Conservation (phyloP, 1,140 invertebrate genomes). For the Tenebrio molitor region DNA sequence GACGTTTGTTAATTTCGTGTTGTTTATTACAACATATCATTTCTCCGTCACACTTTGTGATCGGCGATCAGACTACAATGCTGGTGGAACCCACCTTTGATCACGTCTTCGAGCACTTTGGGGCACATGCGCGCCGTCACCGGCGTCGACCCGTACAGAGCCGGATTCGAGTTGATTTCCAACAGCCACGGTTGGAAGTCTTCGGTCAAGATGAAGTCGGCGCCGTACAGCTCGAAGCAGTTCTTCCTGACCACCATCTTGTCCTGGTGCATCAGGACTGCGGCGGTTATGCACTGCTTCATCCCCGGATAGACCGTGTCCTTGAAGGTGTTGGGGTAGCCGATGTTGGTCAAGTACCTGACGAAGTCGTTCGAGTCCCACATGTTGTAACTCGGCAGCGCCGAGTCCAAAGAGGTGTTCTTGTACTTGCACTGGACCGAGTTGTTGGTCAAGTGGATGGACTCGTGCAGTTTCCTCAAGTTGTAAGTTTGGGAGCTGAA, state of each 20-base stretch:
- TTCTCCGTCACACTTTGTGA: no score
- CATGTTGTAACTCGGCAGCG: conserved; percentile 85
- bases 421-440: conserved; percentile 88
- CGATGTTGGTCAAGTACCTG: conserved; percentile 72
- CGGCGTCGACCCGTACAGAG: conserved; percentile 84
- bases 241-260: conserved; percentile 81
- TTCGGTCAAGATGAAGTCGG: conserved; percentile 91
- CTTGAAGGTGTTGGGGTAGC: conserved; percentile 69
- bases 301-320: conserved; percentile 88
- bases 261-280: conserved; percentile 84
- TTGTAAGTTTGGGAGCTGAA: conserved; percentile 92
- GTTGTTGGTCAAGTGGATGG: conserved; percentile 93
- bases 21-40: no score
- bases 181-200: conserved; percentile 91
- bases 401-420: conserved; percentile 68
- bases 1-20: no score
- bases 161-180: conserved; percentile 93
- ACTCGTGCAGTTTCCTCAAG: conserved; percentile 86
- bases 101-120: conserved; percentile 85
- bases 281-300: conserved; percentile 84
- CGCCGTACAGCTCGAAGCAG: conserved; percentile 92
- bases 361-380: conserved; percentile 87
- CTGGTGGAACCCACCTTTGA: conserved; percentile 78
- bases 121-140: conserved; percentile 88
- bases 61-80: no score